Conservation (phyloP, 2,888 invertebrate species). For the Spodoptera picta region DNA sequence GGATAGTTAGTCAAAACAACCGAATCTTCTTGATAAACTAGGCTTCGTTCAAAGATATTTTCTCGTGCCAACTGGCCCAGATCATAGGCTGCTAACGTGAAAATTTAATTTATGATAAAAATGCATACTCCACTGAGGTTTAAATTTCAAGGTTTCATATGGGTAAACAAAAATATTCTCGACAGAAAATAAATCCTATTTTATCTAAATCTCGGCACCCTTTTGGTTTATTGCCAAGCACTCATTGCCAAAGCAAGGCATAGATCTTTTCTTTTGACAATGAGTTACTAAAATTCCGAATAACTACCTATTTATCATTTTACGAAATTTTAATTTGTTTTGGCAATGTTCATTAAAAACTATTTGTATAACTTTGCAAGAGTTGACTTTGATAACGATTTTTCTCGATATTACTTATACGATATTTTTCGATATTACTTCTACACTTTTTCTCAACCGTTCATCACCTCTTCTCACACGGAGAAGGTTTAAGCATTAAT, state of each 20-base stretch:
- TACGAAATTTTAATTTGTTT: no score
- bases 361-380: no score
- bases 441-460: no score
- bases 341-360: no score
- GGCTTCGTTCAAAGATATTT: slow-evolving; percentile 6
- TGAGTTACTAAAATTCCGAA: no score
- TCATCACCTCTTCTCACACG: no score
- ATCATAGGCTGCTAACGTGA: slow-evolving; percentile 46
- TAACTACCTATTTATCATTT: no score
- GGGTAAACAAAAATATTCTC: slow-evolving; percentile 9
- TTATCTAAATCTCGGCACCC: slow-evolving; percentile 2
- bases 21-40: slow-evolving; percentile 5
- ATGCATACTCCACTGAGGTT: slow-evolving; percentile 17
- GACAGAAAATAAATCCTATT: slow-evolving; percentile 9
- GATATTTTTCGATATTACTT: no score
- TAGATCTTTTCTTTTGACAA: no score
- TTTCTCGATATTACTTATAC: no score
- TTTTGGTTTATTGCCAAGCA: slow-evolving; percentile 12
- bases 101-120: slow-evolving; percentile 25
- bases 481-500: no score
- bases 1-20: not conserved
- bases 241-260: not conserved
- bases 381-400: no score
- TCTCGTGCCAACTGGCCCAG: slow-evolving; percentile 45
- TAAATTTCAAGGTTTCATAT: slow-evolving; percentile 26